These are phyloP conservation scores for Phylloscopus trochilus DNA, from an alignment of 2,113 vertebrate species.

Conservation along the genomic window DNA sequence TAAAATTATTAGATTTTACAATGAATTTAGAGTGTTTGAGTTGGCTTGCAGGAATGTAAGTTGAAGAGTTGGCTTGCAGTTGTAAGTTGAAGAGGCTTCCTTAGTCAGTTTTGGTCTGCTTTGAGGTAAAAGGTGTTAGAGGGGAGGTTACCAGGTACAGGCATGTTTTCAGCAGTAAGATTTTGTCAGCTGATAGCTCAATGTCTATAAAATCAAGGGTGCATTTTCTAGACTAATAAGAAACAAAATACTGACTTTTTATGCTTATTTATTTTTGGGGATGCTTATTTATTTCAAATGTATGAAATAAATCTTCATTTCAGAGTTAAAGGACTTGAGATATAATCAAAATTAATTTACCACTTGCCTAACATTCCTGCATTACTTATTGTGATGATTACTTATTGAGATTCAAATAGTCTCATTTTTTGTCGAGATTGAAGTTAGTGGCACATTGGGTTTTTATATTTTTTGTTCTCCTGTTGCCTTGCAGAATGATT, in stretches of 20 bases:
- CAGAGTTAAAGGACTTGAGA: neutral
- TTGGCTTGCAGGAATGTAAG: neutral
- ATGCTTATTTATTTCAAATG: neutral
- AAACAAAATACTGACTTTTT: neutral
- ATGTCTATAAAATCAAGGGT: neutral
- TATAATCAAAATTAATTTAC: neutral
- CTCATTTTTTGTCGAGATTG: neutral
- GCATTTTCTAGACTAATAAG: neutral
- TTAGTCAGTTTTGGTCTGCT: neutral
- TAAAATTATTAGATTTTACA: neutral
- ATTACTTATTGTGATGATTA: neutral
- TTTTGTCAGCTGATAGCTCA: neutral
- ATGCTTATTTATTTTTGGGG: neutral
- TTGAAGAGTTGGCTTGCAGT: too few relatives aligned
- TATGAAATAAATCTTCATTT: neutral
- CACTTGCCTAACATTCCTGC: neutral
- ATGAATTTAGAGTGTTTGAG: neutral
- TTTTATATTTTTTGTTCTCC: neutral
- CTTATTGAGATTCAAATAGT: neutral
- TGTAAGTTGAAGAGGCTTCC: neutral
- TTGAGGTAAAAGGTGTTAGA: neutral
- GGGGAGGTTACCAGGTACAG: neutral
- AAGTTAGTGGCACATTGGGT: neutral
- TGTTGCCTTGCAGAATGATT: slow-evolving; percentile 88
- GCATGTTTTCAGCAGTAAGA: neutral